These are phyloP conservation scores for Rhinogobius similis DNA, from an alignment of 2,113 vertebrate species.

Conservation along the genomic window DNA sequence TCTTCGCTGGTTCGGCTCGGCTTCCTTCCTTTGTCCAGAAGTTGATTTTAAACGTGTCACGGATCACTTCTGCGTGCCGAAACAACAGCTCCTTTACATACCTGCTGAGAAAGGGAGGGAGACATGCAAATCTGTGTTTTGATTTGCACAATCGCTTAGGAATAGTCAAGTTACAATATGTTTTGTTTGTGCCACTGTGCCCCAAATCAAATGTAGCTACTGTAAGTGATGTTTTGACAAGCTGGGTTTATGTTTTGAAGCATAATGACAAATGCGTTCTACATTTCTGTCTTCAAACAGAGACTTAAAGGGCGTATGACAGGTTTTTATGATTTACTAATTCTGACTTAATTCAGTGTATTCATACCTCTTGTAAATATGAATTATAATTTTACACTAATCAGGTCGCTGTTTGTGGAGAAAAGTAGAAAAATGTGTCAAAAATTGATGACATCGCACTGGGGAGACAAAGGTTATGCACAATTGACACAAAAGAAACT, in stretches of 20 bases:
- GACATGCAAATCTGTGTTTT: constrained; percentile 58
- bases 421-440: too few species aligned
- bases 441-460: too few species aligned
- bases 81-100: constrained; percentile 53
- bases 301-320: too few species aligned
- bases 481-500: too few species aligned
- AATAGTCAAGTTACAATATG: neutral
- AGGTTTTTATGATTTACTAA: too few species aligned
- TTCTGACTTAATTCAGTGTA: too few species aligned
- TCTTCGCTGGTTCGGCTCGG: neutral
- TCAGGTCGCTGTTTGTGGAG: too few species aligned
- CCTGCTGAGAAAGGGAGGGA: constrained; percentile 41
- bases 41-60: neutral
- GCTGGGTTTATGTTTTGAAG: neutral
- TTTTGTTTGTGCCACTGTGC: neutral
- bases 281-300: too few species aligned
- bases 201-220: neutral
- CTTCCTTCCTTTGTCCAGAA: constrained; percentile 25
- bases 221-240: neutral
- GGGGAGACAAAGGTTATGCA: too few species aligned
- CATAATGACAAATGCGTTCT: too few species aligned
- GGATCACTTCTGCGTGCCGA: constrained; percentile 44
- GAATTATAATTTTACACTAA: too few species aligned
- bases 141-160: constrained; percentile 44
- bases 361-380: too few species aligned